phyloP scores from a whole-genome alignment of 92 coral and sea anemone species.

The Phenganax subtilis region DNA sequence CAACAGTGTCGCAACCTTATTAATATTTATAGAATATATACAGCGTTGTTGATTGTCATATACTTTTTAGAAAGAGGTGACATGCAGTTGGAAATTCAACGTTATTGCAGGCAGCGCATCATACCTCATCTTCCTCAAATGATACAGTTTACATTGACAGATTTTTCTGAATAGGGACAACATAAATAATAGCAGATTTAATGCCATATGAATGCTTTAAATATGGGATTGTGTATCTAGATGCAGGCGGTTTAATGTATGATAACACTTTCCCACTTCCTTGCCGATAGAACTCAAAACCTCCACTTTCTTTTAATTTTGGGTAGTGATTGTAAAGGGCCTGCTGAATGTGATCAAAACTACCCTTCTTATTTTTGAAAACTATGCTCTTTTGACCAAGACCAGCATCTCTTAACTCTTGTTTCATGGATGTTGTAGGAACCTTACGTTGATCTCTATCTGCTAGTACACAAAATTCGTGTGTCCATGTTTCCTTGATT shows the following conservation, averaged over 20 bases:
- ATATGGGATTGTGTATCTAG: constrained; percentile 32
- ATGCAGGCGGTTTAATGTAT: constrained; percentile 13
- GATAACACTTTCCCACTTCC: background rate
- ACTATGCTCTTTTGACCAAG: constrained; percentile 30
- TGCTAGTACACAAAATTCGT: constrained; percentile 24
- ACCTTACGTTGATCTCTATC: constrained; percentile 25
- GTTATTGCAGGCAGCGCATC: too few relatives aligned
- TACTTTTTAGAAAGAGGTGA: too few relatives aligned
- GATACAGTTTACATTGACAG: constrained; percentile 20
- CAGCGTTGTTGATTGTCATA: too few relatives aligned
- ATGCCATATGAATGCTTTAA: constrained; percentile 30
- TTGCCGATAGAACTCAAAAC: constrained; percentile 18
- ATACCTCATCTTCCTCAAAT: constrained; percentile 21
- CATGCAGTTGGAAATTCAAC: too few relatives aligned
- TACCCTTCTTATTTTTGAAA: constrained; percentile 20
- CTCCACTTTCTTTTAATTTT: constrained; percentile 12
- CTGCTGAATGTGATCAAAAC: constrained; percentile 1
- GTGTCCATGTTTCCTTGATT: constrained; percentile 5
- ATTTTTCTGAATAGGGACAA: constrained; percentile 24
- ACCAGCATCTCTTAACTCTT: constrained; percentile 25
- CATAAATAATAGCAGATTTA: constrained; percentile 32
- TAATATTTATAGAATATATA: too few relatives aligned
- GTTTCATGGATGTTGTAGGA: constrained; percentile 15
- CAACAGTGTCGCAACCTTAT: too few relatives aligned
- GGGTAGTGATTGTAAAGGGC: background rate